Base-by-base conservation (phyloP, 2,888 invertebrate genomes). In the Platycheirus albimanus region DNA sequence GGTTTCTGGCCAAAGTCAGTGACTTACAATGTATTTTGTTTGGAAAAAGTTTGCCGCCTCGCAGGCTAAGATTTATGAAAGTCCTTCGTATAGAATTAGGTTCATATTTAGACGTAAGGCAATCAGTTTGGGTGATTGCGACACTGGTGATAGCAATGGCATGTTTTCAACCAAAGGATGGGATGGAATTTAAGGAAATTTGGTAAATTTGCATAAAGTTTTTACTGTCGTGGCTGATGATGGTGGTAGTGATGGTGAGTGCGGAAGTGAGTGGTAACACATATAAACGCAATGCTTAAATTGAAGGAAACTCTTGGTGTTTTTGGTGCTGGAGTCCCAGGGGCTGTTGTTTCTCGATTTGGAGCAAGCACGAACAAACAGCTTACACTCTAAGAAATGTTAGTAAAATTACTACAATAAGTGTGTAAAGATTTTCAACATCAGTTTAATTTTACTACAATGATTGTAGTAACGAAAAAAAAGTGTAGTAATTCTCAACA, bases 151-250 rank as follows among this genome's bases (percentile, higher is more conserved):
- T n/a, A n/a, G n/a, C n/a, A n/a, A n/a, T n/a, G n/a, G n/a, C n/a
- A n/a, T n/a, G n/a, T n/a, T n/a, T n/a, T n/a, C n/a, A n/a, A n/a
- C n/a, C 38, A 49, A 30, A 11, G 33, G 15, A 75, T 13, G 45
- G 24, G 6, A 41, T 11, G 43, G 15, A 30, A 20, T 30, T 36
- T 58, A 33, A 5, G 56, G 66, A 49, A 47, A 47, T 36, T 38
- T 4, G 20, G 3, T 15, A 64, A 70, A 76, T 80, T 71, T 71
- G 41, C 71, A 81, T 81, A 77, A 77, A 72, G 66, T 72, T 63
- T 63, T 51, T 33, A 70, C 28, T 36, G 8, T 17, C 3, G 45
- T 10, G 41, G 30, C 36, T n/a, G n/a, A n/a, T n/a, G n/a, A n/a
- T n/a, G n/a, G n/a, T n/a, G n/a, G n/a, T n/a, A n/a, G n/a, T n/a